Evolutionary conservation across 2,113 vertebrate species (phyloP).

Genomic region (Python bivittatus): DNA sequence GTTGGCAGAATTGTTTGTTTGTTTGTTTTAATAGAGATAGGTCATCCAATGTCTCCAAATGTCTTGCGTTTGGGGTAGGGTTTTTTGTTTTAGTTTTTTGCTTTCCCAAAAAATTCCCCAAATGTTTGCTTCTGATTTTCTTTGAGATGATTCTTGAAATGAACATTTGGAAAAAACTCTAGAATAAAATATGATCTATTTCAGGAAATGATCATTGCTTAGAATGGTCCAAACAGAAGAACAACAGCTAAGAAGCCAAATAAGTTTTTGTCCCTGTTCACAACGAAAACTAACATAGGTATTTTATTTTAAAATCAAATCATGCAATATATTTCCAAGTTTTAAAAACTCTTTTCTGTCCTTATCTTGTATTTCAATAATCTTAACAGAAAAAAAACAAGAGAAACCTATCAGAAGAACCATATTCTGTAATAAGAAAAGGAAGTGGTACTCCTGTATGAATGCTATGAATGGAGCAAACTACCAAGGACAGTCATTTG

Average conservation of each 20-base stretch:
- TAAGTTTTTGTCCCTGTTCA: neutral
- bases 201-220: neutral
- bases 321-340: neutral
- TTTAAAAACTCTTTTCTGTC: too few relatives aligned
- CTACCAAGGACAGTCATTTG: too few relatives aligned
- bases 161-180: neutral
- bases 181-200: neutral
- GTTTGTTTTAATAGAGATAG: neutral
- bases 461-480: neutral
- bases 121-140: neutral
- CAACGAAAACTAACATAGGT: neutral
- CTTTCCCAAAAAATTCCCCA: neutral
- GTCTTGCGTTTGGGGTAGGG: neutral
- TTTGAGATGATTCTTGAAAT: neutral
- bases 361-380: neutral
- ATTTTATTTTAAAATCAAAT: neutral
- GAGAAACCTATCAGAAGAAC: neutral
- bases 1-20: neutral
- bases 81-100: neutral
- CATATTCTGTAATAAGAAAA: neutral
- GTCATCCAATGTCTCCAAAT: neutral
- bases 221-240: too few relatives aligned
- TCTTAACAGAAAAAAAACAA: neutral
- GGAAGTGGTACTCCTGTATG: too few relatives aligned
- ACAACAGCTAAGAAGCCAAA: neutral